phyloP scores from a whole-genome alignment of 2,113 vertebrate species.

The Bombycilla garrulus region DNA sequence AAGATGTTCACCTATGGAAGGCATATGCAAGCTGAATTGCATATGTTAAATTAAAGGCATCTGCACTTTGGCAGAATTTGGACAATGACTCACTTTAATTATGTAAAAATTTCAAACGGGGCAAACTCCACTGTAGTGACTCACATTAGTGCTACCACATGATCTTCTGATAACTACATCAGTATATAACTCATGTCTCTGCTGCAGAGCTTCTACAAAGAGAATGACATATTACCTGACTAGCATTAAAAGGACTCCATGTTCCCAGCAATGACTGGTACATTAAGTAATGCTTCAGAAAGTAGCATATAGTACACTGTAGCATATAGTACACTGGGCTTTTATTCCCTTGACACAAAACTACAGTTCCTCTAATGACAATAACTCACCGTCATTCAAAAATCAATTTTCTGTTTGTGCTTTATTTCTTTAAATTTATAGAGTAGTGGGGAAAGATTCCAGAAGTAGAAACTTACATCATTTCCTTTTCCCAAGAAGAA shows the following conservation, averaged over 20 bases:
- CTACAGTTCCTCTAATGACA: slow-evolving; percentile 40
- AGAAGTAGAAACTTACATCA: slow-evolving; percentile 56
- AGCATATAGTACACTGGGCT: neutral
- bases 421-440: slow-evolving; percentile 62
- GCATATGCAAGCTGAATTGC: neutral
- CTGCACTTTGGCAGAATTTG: slow-evolving; percentile 66
- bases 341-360: slow-evolving; percentile 33
- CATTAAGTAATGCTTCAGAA: slow-evolving; percentile 63
- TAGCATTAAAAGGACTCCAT: slow-evolving; percentile 64
- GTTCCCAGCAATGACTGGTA: slow-evolving; percentile 67
- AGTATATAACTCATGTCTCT: slow-evolving; percentile 69
- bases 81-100: slow-evolving; percentile 68
- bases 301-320: slow-evolving; percentile 41
- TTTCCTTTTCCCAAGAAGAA: slow-evolving; percentile 40
- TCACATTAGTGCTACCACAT: slow-evolving; percentile 56
- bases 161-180: slow-evolving; percentile 69
- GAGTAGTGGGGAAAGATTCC: slow-evolving; percentile 22
- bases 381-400: slow-evolving; percentile 57
- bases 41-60: slow-evolving; percentile 46
- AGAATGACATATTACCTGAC: slow-evolving; percentile 70
- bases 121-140: slow-evolving; percentile 51
- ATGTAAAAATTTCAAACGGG: slow-evolving; percentile 51
- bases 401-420: slow-evolving; percentile 60
- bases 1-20: neutral
- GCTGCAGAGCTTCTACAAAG: slow-evolving; percentile 44